Conservation (phyloP, 2,113 vertebrate species). For the Seriola dumerili region DNA sequence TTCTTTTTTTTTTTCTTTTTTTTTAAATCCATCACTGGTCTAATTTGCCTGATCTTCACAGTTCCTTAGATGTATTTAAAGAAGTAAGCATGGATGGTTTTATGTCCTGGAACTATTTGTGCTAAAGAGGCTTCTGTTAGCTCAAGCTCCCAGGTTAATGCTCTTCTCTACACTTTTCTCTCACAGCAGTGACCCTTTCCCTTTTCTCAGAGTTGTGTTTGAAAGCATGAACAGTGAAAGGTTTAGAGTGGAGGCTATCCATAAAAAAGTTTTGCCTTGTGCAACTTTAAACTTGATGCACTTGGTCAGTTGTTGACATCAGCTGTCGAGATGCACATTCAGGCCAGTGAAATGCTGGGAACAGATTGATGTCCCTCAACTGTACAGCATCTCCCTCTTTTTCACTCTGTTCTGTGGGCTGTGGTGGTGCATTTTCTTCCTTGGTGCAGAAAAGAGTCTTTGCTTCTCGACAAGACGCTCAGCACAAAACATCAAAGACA, state of each 20-base stretch:
- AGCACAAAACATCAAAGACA: conserved; percentile 62
- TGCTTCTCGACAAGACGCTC: conserved; percentile 19
- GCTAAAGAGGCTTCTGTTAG: background rate
- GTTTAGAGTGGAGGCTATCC: background rate
- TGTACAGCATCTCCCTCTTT: background rate
- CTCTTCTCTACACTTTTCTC: conserved; percentile 9
- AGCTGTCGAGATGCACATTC: conserved; percentile 32
- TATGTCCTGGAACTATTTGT: background rate
- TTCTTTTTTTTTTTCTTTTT: background rate
- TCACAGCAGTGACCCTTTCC: conserved; percentile 36
- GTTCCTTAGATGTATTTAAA: background rate
- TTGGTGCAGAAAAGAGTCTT: conserved; percentile 11
- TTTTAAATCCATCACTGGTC: background rate
- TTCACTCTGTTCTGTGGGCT: conserved; percentile 21
- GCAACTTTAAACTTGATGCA: conserved; percentile 35
- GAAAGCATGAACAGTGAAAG: conserved; percentile 8
- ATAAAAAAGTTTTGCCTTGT: conserved; percentile 40
- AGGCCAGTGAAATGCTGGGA: conserved; percentile 40
- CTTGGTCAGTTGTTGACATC: conserved; percentile 34
- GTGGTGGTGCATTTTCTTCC: conserved; percentile 34
- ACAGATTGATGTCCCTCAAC: conserved; percentile 18
- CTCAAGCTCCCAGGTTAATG: conserved; percentile 1
- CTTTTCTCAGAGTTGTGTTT: conserved; percentile 33
- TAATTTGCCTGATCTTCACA: background rate
- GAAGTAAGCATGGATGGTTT: background rate